These are phyloP conservation scores for Calephelis nemesis DNA, from an alignment of 1,140 invertebrate species.

Conservation along the genomic window DNA sequence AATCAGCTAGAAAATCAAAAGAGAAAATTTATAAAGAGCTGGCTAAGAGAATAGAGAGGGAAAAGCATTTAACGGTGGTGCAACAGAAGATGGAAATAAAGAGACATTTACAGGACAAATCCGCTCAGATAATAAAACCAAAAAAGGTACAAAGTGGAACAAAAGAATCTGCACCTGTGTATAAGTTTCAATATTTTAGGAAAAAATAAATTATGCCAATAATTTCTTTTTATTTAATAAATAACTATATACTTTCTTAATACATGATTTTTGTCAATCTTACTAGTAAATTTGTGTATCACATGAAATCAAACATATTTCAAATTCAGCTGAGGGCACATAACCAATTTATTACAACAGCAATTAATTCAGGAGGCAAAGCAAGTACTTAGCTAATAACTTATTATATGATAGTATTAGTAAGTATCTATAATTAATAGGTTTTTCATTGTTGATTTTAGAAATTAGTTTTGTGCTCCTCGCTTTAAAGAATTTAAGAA, in stretches of 20 bases:
- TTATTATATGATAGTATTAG: no score
- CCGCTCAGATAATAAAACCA: constrained; percentile 81
- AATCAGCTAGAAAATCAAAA: constrained; percentile 81
- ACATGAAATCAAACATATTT: not conserved
- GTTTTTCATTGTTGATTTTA: no score
- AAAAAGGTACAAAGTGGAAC: constrained; percentile 84
- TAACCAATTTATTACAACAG: not conserved
- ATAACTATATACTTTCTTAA: constrained; percentile 7
- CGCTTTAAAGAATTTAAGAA: not conserved
- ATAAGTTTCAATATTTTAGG: constrained; percentile 91
- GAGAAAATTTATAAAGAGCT: constrained; percentile 88
- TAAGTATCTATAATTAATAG: no score
- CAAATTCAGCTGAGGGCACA: constrained; percentile 4
- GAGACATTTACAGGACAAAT: constrained; percentile 82
- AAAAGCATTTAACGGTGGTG: constrained; percentile 88
- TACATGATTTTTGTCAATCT: not conserved
- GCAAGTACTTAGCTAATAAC: no score
- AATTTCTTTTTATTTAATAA: constrained; percentile 39
- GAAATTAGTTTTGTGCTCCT: not conserved
- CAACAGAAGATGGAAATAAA: constrained; percentile 92
- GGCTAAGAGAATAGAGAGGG: constrained; percentile 88
- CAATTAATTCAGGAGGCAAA: no score
- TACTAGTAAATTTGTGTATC: constrained; percentile 2
- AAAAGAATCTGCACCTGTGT: constrained; percentile 87
- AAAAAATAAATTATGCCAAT: constrained; percentile 82